Conservation (phyloP, 1,140 invertebrate species). For the Onthophagus taurus region DNA sequence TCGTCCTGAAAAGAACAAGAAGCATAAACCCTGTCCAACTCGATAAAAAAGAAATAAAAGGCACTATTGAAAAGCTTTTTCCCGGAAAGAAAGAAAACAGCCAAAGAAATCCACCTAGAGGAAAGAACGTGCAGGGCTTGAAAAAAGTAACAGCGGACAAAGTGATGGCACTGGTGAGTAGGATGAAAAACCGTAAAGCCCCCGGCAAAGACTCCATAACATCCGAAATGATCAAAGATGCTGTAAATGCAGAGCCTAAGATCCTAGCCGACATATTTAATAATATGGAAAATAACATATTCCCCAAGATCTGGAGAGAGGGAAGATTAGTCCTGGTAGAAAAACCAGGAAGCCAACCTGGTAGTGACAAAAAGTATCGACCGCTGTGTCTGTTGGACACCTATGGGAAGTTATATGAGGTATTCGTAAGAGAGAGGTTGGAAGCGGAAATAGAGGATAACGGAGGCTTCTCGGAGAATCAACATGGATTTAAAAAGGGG, state of each 20-base stretch:
- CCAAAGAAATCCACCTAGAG: not conserved
- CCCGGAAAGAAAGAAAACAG: not conserved
- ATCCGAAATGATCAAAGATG: not conserved
- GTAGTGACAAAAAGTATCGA: slow-evolving; percentile 2
- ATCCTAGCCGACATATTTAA: not conserved
- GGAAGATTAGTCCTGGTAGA: slow-evolving; percentile 3
- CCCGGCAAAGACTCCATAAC: not conserved
- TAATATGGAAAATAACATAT: not conserved
- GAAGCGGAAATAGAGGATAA: slow-evolving; percentile 3
- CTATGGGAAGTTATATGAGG: slow-evolving; percentile 5
- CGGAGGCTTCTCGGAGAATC: not conserved
- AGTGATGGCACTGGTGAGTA: not conserved
- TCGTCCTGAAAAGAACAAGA: not conserved
- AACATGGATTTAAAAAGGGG: slow-evolving; percentile 11
- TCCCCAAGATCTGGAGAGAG: slow-evolving; percentile 6
- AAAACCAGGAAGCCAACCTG: slow-evolving; percentile 1
- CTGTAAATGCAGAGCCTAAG: not conserved
- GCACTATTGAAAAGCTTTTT: not conserved
- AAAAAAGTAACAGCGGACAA: slow-evolving; percentile 1
- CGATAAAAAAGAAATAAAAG: not conserved
- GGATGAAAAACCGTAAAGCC: not conserved
- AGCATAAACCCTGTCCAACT: not conserved
- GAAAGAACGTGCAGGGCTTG: not conserved
- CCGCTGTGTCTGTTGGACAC: slow-evolving; percentile 9
- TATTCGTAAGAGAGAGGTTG: not conserved